Percentiles rank a stretch among this genome's conserved stretches.
These are phyloP conservation scores for Trissoscelio sp. DNA, from an alignment of 2,888 invertebrate species.

Conservation along the genomic window DNA sequence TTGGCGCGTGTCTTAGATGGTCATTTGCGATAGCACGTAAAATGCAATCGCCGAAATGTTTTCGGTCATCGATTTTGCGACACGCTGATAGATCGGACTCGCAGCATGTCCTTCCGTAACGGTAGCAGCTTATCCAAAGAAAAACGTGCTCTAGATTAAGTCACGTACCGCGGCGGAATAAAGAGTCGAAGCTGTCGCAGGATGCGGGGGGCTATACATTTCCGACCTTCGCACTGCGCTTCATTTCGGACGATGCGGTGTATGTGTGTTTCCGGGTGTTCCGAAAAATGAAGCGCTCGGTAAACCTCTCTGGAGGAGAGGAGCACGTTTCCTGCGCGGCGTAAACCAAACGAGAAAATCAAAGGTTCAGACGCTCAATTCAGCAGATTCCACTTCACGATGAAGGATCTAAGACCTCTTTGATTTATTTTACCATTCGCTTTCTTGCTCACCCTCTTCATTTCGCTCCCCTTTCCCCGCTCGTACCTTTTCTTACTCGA, in stretches of 20 bases:
- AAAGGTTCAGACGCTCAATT: slow-evolving; percentile 62
- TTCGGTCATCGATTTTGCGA: slow-evolving; percentile 51
- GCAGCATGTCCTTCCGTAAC: slow-evolving; percentile 38
- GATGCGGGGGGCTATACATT: slow-evolving; percentile 44
- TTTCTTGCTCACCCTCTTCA: slow-evolving; percentile 29
- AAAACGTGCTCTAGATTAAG: slow-evolving; percentile 61
- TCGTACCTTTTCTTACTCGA: slow-evolving; percentile 8
- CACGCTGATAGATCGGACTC: slow-evolving; percentile 41
- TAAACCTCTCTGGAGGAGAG: slow-evolving; percentile 51
- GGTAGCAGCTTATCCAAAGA: slow-evolving; percentile 40
- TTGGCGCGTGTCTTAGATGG: slow-evolving; percentile 14
- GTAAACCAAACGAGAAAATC: slow-evolving; percentile 65
- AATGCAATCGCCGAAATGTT: slow-evolving; percentile 44
- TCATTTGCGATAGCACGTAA: slow-evolving; percentile 20
- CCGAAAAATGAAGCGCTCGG: slow-evolving; percentile 57
- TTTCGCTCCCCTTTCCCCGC: slow-evolving; percentile 13
- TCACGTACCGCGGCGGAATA: slow-evolving; percentile 61
- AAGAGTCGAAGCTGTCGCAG: slow-evolving; percentile 58
- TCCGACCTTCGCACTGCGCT: slow-evolving; percentile 53
- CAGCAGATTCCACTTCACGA: slow-evolving; percentile 60
- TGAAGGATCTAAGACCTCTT: slow-evolving; percentile 60
- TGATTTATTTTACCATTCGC: slow-evolving; percentile 58
- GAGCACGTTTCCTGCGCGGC: slow-evolving; percentile 48
- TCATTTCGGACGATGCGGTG: slow-evolving; percentile 44
- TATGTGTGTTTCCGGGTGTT: slow-evolving; percentile 45